Conservation (phyloP, 2,888 invertebrate genomes). For the Acanthosepion lycidas region DNA sequence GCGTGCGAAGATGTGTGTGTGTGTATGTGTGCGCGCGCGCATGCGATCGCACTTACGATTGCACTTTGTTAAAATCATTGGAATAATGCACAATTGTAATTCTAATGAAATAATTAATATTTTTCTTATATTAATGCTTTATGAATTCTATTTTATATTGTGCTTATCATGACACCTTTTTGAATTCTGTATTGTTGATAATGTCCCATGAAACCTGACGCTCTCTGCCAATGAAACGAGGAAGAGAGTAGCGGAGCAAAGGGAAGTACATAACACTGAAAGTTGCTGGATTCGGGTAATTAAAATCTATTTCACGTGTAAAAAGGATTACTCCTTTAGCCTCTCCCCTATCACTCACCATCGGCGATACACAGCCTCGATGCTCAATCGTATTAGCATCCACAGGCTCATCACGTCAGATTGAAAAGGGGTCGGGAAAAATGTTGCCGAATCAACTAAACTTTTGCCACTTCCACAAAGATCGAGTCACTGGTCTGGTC, state of each 20-base stretch:
- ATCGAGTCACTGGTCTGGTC: neutral
- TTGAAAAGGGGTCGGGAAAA: neutral
- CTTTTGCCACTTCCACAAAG: neutral
- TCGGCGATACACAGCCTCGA: neutral
- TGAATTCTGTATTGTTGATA: neutral
- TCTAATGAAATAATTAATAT: too few species aligned
- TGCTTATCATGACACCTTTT: neutral
- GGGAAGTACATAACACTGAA: neutral
- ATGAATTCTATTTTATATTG: neutral
- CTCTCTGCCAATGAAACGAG: neutral
- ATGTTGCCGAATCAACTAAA: neutral
- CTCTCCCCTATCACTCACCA: neutral
- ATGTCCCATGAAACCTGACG: neutral
- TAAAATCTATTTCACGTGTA: neutral
- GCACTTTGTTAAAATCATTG: too few species aligned
- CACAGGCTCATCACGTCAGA: neutral
- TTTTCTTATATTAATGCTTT: too few species aligned
- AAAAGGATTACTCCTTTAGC: neutral
- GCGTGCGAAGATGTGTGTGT: too few species aligned
- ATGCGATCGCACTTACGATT: too few species aligned
- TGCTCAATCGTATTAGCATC: neutral
- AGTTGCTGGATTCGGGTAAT: neutral
- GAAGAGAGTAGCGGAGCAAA: neutral
- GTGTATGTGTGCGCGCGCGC: too few species aligned
- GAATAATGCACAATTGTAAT: too few species aligned